Conservation (phyloP, 2,888 invertebrate genomes). For the Cetonia aurata region DNA sequence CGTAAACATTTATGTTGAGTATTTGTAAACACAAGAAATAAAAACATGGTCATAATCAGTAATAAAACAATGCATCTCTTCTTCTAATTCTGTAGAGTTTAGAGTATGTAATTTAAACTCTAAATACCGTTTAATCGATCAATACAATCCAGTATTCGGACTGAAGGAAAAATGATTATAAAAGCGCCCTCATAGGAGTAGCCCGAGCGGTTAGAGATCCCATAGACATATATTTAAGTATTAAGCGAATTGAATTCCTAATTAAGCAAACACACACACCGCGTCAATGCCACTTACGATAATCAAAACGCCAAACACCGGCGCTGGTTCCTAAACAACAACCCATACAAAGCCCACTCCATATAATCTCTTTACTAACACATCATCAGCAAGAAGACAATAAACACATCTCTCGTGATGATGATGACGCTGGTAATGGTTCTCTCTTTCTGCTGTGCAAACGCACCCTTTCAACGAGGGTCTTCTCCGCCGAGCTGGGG, state of each 20-base stretch:
- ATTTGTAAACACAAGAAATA: no score
- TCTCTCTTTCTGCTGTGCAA: conserved; percentile 29
- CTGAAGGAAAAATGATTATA: not conserved
- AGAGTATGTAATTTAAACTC: no score
- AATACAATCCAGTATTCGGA: no score
- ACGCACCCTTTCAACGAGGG: conserved; percentile 35
- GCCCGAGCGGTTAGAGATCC: conserved; percentile 18
- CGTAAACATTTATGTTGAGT: no score
- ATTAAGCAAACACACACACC: conserved; percentile 48
- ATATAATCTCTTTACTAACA: conserved; percentile 57
- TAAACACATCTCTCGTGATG: conserved; percentile 60
- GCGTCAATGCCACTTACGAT: conserved; percentile 55
- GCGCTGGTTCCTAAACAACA: conserved; percentile 44
- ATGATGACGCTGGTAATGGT: conserved; percentile 51
- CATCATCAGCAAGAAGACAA: conserved; percentile 63
- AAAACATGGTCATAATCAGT: no score
- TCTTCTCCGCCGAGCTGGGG: conserved; percentile 42
- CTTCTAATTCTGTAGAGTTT: no score
- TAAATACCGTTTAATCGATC: no score
- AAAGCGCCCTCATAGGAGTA: conserved; percentile 18
- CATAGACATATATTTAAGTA: conserved; percentile 39
- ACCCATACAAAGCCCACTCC: conserved; percentile 52
- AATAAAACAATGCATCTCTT: no score
- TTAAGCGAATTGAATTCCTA: conserved; percentile 46
- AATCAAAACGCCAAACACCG: conserved; percentile 55